phyloP scores from a whole-genome alignment of 2,113 vertebrate species.

The Mandrillus leucophaeus region DNA sequence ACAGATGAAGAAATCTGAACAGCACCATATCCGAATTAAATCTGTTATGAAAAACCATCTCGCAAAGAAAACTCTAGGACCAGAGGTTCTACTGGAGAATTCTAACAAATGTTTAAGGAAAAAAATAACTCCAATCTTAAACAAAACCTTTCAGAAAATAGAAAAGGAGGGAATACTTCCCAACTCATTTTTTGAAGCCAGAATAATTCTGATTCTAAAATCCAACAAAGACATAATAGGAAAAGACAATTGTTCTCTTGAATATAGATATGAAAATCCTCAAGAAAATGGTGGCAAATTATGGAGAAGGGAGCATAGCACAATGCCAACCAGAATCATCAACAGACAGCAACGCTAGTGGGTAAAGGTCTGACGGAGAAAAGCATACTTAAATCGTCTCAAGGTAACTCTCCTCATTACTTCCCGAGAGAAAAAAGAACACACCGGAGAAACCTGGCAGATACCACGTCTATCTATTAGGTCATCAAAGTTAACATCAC shows the following conservation, averaged over 20 bases:
- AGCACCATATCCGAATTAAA: background rate
- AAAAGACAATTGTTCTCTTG: slow-evolving; percentile 27
- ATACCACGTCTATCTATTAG: background rate
- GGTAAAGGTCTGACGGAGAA: background rate
- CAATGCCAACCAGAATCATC: background rate
- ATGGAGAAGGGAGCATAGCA: background rate
- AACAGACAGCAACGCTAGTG: accelerated
- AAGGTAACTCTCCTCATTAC: background rate
- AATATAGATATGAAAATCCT: background rate
- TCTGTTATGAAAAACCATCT: background rate
- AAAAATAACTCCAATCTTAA: slow-evolving; percentile 26
- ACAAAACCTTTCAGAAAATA: slow-evolving; percentile 36
- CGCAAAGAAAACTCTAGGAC: background rate
- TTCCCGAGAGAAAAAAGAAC: no score
- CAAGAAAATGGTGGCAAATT: background rate
- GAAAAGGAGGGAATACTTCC: background rate
- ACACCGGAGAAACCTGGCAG: background rate
- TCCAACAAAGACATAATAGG: slow-evolving; percentile 5
- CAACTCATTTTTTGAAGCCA: slow-evolving; percentile 29
- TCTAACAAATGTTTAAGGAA: slow-evolving; percentile 19
- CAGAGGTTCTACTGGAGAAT: background rate
- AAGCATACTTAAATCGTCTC: background rate
- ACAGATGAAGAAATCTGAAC: background rate
- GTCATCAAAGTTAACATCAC: background rate
- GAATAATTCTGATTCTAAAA: slow-evolving; percentile 28